Percentiles rank a stretch among this genome's conserved stretches.
phyloP scores from a whole-genome alignment of 2,113 vertebrate species.

The Scomber scombrus region DNA sequence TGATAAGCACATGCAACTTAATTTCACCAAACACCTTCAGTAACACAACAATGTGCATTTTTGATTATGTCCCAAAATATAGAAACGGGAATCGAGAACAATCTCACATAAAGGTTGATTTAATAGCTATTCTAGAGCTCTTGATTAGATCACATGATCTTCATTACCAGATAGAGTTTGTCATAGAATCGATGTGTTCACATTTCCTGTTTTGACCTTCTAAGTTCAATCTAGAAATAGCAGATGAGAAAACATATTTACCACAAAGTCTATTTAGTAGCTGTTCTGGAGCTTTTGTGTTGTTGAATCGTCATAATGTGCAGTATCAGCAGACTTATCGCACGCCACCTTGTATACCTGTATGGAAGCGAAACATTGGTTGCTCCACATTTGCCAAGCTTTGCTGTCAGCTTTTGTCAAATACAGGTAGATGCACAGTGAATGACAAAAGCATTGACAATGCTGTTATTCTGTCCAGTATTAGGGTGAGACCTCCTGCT shows the following conservation, averaged over 20 bases:
- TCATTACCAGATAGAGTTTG: background rate
- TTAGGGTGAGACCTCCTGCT: background rate
- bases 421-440: background rate
- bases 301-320: background rate
- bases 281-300: too few species aligned
- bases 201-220: background rate
- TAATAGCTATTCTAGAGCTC: background rate
- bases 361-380: background rate
- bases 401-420: background rate
- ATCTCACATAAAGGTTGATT: background rate
- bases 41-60: too few species aligned
- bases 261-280: background rate
- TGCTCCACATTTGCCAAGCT: background rate
- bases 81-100: background rate
- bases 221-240: background rate
- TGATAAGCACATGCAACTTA: too few species aligned
- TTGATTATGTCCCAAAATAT: too few species aligned
- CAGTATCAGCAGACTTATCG: too few species aligned
- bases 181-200: too few species aligned
- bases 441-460: background rate
- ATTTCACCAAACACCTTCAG: too few species aligned
- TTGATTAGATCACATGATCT: background rate
- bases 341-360: too few species aligned
- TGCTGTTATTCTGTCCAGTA: background rate
- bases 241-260: background rate